Percentiles rank a stretch among this genome's conserved stretches.
Conservation (phyloP, 1,140 invertebrate genomes). For the Drosophila ohnishii region DNA sequence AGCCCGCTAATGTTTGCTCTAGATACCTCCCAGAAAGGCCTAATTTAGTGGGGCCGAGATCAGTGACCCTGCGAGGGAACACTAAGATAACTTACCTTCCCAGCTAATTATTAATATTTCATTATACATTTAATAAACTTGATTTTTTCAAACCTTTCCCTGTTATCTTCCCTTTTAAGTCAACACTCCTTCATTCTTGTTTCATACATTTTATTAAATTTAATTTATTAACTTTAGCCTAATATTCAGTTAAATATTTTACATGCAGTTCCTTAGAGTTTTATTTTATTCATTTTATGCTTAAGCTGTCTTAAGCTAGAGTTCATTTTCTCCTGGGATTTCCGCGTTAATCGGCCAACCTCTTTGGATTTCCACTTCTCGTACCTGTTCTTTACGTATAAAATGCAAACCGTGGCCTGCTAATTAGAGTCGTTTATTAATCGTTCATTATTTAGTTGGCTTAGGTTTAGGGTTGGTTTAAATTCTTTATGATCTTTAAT, state of each 20-base stretch:
- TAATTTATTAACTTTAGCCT: slow-evolving; percentile 75
- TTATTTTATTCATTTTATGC: slow-evolving; percentile 56
- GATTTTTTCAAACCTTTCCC: no score
- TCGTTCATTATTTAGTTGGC: slow-evolving; percentile 56
- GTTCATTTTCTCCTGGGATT: slow-evolving; percentile 4
- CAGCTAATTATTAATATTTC: not conserved
- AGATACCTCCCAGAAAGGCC: slow-evolving; percentile 11
- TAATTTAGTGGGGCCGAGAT: slow-evolving; percentile 10
- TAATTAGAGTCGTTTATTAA: slow-evolving; percentile 71
- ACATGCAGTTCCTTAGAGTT: slow-evolving; percentile 75
- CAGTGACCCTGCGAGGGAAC: slow-evolving; percentile 13
- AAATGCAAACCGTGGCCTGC: slow-evolving; percentile 71
- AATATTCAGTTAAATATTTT: slow-evolving; percentile 74
- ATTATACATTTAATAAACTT: no score
- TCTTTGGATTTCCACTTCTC: not conserved
- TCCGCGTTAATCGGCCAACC: slow-evolving; percentile 14
- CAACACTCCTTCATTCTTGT: slow-evolving; percentile 5
- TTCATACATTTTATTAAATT: slow-evolving; percentile 78
- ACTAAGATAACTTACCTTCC: not conserved
- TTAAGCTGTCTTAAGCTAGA: slow-evolving; percentile 21
- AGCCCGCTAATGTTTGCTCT: slow-evolving; percentile 39
- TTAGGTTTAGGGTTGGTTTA: slow-evolving; percentile 60
- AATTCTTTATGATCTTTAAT: slow-evolving; percentile 68
- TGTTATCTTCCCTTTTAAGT: not conserved
- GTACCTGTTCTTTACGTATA: slow-evolving; percentile 68